Base-by-base conservation (phyloP, 2,797 vertebrate species). In the Cygnus olor region DNA sequence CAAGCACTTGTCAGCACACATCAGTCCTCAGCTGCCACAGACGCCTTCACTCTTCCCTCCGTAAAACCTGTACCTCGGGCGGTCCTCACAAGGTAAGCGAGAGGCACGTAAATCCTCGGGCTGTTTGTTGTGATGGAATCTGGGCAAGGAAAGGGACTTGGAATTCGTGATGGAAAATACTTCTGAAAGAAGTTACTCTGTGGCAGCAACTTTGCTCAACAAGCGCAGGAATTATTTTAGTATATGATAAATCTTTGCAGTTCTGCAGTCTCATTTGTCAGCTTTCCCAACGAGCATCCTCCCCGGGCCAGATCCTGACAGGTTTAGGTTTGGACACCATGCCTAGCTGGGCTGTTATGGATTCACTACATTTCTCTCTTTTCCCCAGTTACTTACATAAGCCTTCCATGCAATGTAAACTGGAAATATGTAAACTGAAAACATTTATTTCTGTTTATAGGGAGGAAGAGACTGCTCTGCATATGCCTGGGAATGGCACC, bases 141-240 rank as follows among this genome's bases (percentile, higher is more conserved):
- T 95, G 95, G 94, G 95, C 95, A 94, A 80, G 93, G 42, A 65
- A 90, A 82, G 12, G 58, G 22, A 85, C 90, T 96, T 96, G 96
- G 96, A 96, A 76, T 20, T 56, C 85, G 27, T 0, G 0, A 53
- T 66, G 94, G 94, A 96, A 97, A 97, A 95, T 97, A 45, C 68
- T 88, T 91, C 36, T 51, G 93, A 78, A 81, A 44, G 80, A 85
- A 85, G 74, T 90, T 74, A 79, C 74, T 80, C 83, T 19, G 2
- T 83, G 85, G 92, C 85, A 94, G 93, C 76, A 87, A 27, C 21
- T 87, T 89, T 80, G 88, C 85, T 94, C 91, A 65, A 90, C 78
- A 47, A 91, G 88, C 32, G 6, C 53, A 47, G 84, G 90, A 90
- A 95, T 94, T 78, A 32, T 85, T 82, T 28, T 3, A 27, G 91